Evolutionary conservation across 2,888 invertebrate species (phyloP), one percentile per base, ranked within the genome.

Genomic region (Choreutis nemorana): DNA sequence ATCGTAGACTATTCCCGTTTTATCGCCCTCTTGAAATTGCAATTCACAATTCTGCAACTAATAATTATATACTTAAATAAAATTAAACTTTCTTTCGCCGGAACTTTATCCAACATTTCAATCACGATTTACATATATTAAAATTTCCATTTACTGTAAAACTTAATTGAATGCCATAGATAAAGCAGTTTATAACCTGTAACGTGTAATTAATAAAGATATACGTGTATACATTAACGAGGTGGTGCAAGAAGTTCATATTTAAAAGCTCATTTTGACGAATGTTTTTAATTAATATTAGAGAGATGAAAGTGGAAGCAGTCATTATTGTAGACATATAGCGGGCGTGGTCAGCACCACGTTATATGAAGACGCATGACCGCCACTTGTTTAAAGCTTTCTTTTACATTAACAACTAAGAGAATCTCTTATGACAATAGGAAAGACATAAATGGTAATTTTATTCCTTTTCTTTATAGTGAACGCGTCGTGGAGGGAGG

Each of bases 261-360:
- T 65, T 64, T 55, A 56, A 54, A 51, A 56, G 43, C 35, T 50
- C 55, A 55, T 66, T 64, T 64, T 63, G 61, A 70, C 59, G 56
- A 64, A 70, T 68, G 62, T 59, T 67, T 66, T 64, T 68, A 68
- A 68, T 71, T 68, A 71, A 72, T 67, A 55, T 52, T n/a, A n/a
- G 62, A 58, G 65, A 63, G 60, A 57, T 62, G 51, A 50, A 50
- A 51, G 56, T 57, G 50, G 48, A 56, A 50, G 54, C 56, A 55
- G 56, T 54, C 55, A 59, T 64, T 64, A 58, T 55, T 57, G 51
- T 48, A 57, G 55, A 62, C 65, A 62, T 60, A 65, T 63, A 55
- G 55, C 59, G 56, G 64, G 67, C 67, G 65, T 59, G 62, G 50
- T 48, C 45, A 30, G 28, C 31, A 34, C 23, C 26, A 14, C 21